Evolutionary conservation across 1,140 invertebrate genomes (phyloP).

Genomic region (Pseudachorutes palmiensis): DNA sequence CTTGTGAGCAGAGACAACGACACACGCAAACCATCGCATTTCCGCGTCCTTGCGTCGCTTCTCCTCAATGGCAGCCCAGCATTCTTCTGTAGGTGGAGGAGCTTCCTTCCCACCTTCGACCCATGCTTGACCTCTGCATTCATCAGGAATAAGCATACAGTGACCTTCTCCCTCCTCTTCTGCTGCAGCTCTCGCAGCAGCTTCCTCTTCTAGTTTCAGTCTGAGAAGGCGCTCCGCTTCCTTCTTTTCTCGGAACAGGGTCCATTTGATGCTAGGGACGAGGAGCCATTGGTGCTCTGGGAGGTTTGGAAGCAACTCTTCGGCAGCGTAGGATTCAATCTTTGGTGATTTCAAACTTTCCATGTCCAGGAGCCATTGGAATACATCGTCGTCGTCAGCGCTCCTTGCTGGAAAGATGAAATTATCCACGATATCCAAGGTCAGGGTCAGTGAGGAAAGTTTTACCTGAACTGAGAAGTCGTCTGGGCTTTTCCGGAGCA

Average conservation of each 20-base stretch:
- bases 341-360: not conserved
- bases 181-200: not conserved
- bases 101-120: not conserved
- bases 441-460: too few species aligned
- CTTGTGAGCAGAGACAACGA: not conserved
- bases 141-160: not conserved
- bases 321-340: not conserved
- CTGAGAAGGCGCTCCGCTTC: not conserved
- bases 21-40: not conserved
- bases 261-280: constrained; percentile 2
- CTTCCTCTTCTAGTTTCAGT: not conserved
- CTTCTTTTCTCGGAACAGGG: not conserved
- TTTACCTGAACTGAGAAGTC: not conserved
- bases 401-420: not conserved
- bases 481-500: not conserved
- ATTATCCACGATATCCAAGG: too few species aligned
- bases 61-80: not conserved
- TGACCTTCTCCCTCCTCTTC: not conserved
- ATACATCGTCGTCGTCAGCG: not conserved
- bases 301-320: not conserved
- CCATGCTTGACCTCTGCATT: not conserved
- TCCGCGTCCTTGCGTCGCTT: not conserved
- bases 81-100: not conserved
- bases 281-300: not conserved
- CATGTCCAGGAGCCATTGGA: not conserved